phyloP scores from a whole-genome alignment of 1,140 invertebrate species.

The Sipha flava region DNA sequence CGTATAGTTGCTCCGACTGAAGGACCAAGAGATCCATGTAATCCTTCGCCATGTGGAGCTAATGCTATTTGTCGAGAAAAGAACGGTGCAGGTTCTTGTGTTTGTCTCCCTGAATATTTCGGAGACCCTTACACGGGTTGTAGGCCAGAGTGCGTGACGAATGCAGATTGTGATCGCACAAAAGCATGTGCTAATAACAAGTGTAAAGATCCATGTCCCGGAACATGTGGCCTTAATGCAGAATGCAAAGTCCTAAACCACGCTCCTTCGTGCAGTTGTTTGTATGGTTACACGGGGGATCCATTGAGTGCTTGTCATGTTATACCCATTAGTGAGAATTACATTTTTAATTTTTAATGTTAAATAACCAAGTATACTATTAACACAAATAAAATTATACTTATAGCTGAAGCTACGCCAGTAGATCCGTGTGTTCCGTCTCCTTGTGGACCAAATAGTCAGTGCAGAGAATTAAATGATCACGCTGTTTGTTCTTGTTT shows the following conservation, averaged over 20 bases:
- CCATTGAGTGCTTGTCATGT: slow-evolving; percentile 52
- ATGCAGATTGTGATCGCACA: slow-evolving; percentile 60
- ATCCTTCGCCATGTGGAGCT: slow-evolving; percentile 64
- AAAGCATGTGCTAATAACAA: slow-evolving; percentile 61
- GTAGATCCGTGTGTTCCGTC: slow-evolving; percentile 42
- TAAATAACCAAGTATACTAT: not conserved
- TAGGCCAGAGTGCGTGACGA: slow-evolving; percentile 58
- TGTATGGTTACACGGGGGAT: slow-evolving; percentile 54
- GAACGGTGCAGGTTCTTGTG: slow-evolving; percentile 64
- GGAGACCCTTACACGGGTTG: slow-evolving; percentile 57
- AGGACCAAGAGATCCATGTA: slow-evolving; percentile 52
- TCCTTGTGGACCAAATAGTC: slow-evolving; percentile 47
- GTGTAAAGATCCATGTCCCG: slow-evolving; percentile 67
- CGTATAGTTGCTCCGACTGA: slow-evolving; percentile 37
- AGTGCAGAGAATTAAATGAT: slow-evolving; percentile 45
- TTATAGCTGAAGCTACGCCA: slow-evolving; percentile 39
- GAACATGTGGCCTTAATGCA: slow-evolving; percentile 63
- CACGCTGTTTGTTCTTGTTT: slow-evolving; percentile 48
- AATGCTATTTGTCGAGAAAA: slow-evolving; percentile 64
- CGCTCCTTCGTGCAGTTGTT: slow-evolving; percentile 57
- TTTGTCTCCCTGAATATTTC: slow-evolving; percentile 55
- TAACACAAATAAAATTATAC: not conserved
- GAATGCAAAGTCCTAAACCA: slow-evolving; percentile 60
- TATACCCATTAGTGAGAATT: slow-evolving; percentile 36
- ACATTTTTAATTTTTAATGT: not conserved